phyloP scores from a whole-genome alignment of 1,140 invertebrate genomes.

The Drosophila rufa region DNA sequence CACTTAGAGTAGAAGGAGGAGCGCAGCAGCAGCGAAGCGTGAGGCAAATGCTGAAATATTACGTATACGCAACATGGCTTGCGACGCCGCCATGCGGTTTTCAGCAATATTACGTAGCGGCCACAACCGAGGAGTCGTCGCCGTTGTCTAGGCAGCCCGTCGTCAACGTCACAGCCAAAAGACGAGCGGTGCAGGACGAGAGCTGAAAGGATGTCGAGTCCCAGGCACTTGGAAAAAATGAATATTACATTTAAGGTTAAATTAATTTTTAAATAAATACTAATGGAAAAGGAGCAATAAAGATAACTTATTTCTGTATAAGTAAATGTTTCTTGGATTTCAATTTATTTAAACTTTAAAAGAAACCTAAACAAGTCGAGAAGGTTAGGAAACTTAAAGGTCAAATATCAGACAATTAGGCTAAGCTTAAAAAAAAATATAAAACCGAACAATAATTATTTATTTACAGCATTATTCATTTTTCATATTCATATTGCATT shows the following conservation, averaged over 20 bases:
- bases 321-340: too few relatives aligned
- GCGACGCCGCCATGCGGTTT: conserved; percentile 56
- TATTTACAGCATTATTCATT: too few relatives aligned
- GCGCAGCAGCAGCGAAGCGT: conserved; percentile 62
- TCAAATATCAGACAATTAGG: not conserved
- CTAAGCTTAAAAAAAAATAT: not conserved
- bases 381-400: too few relatives aligned
- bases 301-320: not conserved
- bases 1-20: conserved; percentile 20
- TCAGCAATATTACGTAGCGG: conserved; percentile 77
- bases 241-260: not conserved
- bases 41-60: conserved; percentile 81
- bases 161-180: conserved; percentile 65
- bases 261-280: not conserved
- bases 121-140: conserved; percentile 60
- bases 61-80: conserved; percentile 76
- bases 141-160: conserved; percentile 49
- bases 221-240: conserved; percentile 40
- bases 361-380: too few relatives aligned
- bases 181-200: conserved; percentile 35
- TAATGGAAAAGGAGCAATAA: not conserved
- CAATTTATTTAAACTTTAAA: too few relatives aligned
- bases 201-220: conserved; percentile 49
- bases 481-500: too few relatives aligned
- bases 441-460: too few relatives aligned